phyloP scores from a whole-genome alignment of 2,888 invertebrate species.

The Geophilus truncorum region DNA sequence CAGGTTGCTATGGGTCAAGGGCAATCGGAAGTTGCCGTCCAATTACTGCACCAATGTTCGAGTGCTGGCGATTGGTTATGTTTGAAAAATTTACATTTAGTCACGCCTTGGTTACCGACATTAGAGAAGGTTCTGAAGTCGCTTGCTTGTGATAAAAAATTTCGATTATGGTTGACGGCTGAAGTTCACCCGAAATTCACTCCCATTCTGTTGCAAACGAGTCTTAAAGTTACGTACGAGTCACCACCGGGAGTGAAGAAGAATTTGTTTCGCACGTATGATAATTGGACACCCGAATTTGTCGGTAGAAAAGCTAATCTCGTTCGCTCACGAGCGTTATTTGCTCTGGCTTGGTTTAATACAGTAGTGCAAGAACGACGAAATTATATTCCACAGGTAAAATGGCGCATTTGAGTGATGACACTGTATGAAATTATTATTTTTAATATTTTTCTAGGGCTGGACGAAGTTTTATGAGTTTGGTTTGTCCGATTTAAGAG shows the following conservation, averaged over 20 bases:
- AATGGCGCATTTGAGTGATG: background rate
- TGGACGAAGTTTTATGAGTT: constrained; percentile 89
- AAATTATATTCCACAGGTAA: constrained; percentile 73
- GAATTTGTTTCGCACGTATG: constrained; percentile 69
- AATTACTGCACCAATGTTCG: constrained; percentile 57
- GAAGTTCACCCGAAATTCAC: constrained; percentile 75
- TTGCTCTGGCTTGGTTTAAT: constrained; percentile 80
- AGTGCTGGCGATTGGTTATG: constrained; percentile 68
- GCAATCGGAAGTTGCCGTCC: constrained; percentile 61
- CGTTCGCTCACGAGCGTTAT: constrained; percentile 53
- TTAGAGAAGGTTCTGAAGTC: constrained; percentile 61
- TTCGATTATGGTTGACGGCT: constrained; percentile 78
- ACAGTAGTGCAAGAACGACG: constrained; percentile 82
- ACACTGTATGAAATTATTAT: too few species aligned
- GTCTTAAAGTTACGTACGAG: constrained; percentile 73
- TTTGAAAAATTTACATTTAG: constrained; percentile 74
- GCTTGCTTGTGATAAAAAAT: constrained; percentile 54
- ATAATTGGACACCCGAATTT: constrained; percentile 60
- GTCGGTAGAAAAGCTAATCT: constrained; percentile 44
- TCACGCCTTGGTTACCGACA: constrained; percentile 63
- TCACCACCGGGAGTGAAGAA: constrained; percentile 80
- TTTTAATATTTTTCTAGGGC: constrained; percentile 54
- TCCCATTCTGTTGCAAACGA: constrained; percentile 66
- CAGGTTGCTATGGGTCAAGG: constrained; percentile 76
- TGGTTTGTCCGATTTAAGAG: constrained; percentile 70